Conservation (phyloP, 2,113 vertebrate species). For the Prunella fulvescens region DNA sequence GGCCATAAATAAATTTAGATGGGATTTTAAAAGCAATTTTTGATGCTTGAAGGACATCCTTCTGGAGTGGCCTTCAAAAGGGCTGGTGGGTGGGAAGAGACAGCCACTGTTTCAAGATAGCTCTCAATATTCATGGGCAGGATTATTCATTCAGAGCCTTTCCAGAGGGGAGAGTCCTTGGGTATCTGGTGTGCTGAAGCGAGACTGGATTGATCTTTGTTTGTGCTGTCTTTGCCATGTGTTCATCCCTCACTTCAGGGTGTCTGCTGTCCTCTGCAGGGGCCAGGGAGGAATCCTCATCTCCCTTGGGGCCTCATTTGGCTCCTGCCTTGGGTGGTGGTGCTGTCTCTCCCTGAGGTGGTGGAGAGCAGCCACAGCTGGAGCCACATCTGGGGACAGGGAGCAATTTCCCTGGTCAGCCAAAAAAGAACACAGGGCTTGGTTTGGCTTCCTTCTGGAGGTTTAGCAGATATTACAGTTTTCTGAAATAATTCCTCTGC, state of each 20-base stretch:
- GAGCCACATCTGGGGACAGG: background rate
- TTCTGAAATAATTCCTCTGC: background rate
- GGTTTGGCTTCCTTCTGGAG: background rate
- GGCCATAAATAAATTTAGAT: background rate
- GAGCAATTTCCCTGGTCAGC: background rate
- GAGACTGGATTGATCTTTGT: background rate
- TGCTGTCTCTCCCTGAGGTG: background rate
- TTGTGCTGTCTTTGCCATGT: background rate
- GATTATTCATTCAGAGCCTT: slow-evolving; percentile 4
- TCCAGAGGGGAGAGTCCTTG: background rate
- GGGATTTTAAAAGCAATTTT: slow-evolving; percentile 20
- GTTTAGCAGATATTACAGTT: background rate
- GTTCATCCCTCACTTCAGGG: background rate
- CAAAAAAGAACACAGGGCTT: background rate
- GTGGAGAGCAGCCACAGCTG: background rate
- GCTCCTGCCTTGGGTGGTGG: background rate
- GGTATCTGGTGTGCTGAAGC: background rate
- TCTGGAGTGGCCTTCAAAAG: slow-evolving; percentile 16
- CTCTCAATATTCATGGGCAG: slow-evolving; percentile 4
- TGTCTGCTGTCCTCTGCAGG: background rate
- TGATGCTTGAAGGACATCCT: background rate
- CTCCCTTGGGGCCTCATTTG: background rate
- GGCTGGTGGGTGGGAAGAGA: background rate
- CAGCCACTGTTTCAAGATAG: background rate
- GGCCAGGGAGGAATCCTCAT: background rate